Conservation (phyloP, 1,140 invertebrate genomes). For the Macrosteles quadrilineatus region DNA sequence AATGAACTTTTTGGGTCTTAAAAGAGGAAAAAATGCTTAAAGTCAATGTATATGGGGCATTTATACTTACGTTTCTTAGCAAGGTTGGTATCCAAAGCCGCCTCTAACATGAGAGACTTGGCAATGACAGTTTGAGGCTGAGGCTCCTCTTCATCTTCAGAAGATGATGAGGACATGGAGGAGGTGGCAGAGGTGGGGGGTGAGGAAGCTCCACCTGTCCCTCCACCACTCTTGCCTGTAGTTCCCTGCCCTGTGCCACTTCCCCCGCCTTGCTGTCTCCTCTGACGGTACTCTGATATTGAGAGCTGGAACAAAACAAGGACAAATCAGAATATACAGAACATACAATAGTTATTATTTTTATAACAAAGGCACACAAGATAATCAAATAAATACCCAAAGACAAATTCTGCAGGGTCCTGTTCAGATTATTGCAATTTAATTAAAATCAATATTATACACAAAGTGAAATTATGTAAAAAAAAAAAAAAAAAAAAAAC, state of each 20-base stretch:
- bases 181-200: constrained; percentile 22
- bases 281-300: constrained; percentile 69
- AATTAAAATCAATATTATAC: no score
- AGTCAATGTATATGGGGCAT: no score
- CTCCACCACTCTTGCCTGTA: not conserved
- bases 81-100: constrained; percentile 24
- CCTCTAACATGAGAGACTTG: constrained; percentile 36
- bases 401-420: no score
- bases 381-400: no score
- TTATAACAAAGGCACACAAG: no score
- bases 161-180: constrained; percentile 28
- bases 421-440: no score
- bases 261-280: constrained; percentile 54
- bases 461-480: no score
- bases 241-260: not conserved
- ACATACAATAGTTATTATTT: not conserved
- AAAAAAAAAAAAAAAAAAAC: no score
- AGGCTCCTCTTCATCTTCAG: constrained; percentile 23
- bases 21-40: no score
- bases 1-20: no score
- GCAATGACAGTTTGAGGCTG: constrained; percentile 33
- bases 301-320: constrained; percentile 58
- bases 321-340: constrained; percentile 12
- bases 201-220: not conserved
- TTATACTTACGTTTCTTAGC: constrained; percentile 5